These are phyloP conservation scores for Danaus plexippus DNA, from an alignment of 1,140 invertebrate genomes.

Conservation along the genomic window DNA sequence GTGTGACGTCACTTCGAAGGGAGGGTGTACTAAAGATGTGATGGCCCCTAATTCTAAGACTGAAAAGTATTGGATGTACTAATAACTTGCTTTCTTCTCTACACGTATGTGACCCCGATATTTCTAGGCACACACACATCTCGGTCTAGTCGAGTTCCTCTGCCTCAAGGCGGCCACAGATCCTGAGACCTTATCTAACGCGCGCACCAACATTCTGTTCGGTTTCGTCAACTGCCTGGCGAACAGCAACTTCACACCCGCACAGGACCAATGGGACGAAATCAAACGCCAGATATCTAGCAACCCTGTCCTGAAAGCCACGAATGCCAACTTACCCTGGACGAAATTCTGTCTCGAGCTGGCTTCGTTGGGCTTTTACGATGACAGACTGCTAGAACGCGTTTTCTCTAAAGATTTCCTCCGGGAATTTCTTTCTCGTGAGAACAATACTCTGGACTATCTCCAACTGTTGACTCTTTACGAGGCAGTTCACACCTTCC, in stretches of 20 bases:
- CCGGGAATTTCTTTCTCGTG: slow-evolving; percentile 46
- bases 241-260: slow-evolving; percentile 74
- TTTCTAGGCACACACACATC: slow-evolving; percentile 70
- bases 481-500: slow-evolving; percentile 72
- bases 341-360: slow-evolving; percentile 68
- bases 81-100: too few relatives aligned
- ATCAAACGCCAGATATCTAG: slow-evolving; percentile 58
- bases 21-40: too few relatives aligned
- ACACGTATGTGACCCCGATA: not conserved
- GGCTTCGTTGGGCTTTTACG: slow-evolving; percentile 71
- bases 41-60: too few relatives aligned
- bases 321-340: slow-evolving; percentile 56
- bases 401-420: slow-evolving; percentile 68
- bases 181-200: slow-evolving; percentile 39
- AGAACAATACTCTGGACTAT: slow-evolving; percentile 61
- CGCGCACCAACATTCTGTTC: slow-evolving; percentile 48
- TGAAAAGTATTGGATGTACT: too few relatives aligned
- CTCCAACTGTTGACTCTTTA: slow-evolving; percentile 70
- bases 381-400: slow-evolving; percentile 64
- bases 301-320: slow-evolving; percentile 42
- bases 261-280: slow-evolving; percentile 65
- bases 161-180: slow-evolving; percentile 57
- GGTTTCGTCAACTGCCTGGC: slow-evolving; percentile 68
- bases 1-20: too few relatives aligned
- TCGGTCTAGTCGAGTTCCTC: slow-evolving; percentile 72